These are phyloP conservation scores for Aplysina aerophoba DNA, from an alignment of 37 sponge, comb jelly and placozoan species.

Conservation along the genomic window DNA sequence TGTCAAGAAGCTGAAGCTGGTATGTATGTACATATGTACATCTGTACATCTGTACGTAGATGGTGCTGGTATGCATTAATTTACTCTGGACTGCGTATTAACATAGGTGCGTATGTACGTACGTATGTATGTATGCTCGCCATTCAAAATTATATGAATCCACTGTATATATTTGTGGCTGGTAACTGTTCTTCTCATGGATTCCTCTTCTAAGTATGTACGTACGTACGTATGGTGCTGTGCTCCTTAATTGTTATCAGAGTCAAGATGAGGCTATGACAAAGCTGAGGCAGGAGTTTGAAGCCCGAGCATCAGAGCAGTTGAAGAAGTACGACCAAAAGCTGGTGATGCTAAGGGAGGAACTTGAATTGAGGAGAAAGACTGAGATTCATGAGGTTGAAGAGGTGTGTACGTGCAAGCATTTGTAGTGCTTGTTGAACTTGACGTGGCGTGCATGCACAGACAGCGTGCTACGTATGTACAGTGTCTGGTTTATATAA, in stretches of 20 bases:
- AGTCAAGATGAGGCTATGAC: slow-evolving; percentile 83
- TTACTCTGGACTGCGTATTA: too few relatives aligned
- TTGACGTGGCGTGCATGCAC: not conserved
- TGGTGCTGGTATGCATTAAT: too few relatives aligned
- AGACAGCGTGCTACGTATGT: slow-evolving; percentile 21
- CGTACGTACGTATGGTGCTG: not conserved
- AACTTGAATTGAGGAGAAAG: slow-evolving; percentile 95
- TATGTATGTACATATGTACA: slow-evolving; percentile 25
- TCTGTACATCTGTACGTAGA: too few relatives aligned
- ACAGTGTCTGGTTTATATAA: not conserved
- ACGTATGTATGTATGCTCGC: too few relatives aligned
- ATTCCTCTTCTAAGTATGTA: too few relatives aligned
- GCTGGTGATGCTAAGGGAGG: slow-evolving; percentile 88
- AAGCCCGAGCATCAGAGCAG: slow-evolving; percentile 76
- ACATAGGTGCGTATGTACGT: too few relatives aligned
- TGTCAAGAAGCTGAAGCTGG: slow-evolving; percentile 77
- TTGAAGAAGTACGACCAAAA: slow-evolving; percentile 88
- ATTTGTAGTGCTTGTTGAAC: not conserved
- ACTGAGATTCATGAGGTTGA: slow-evolving; percentile 98
- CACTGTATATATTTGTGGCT: too few relatives aligned
- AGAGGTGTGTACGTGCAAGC: slow-evolving; percentile 62
- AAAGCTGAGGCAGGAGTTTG: slow-evolving; percentile 84
- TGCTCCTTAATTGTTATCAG: slow-evolving; percentile 30
- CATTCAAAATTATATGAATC: too few relatives aligned
- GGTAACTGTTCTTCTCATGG: too few relatives aligned